Evolutionary conservation across 2,888 invertebrate genomes (phyloP).

Genomic region (Agrochola lychnidis): DNA sequence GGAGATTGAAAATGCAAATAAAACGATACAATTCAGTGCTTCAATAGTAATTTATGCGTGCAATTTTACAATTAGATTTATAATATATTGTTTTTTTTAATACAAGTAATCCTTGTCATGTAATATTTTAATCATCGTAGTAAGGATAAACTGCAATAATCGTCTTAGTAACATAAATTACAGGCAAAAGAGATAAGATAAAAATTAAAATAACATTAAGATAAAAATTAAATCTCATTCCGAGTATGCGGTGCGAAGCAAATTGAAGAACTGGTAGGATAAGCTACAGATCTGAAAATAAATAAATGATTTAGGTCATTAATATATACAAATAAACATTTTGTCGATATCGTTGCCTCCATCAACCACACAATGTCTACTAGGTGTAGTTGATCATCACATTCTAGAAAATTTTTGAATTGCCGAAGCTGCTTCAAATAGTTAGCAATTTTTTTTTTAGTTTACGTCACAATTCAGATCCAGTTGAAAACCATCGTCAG

Average conservation of each 20-base stretch:
- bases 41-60: background rate
- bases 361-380: background rate
- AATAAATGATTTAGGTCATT: background rate
- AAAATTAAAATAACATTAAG: background rate
- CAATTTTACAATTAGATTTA: background rate
- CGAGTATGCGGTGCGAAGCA: conserved; percentile 78
- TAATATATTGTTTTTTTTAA: too few relatives aligned
- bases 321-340: too few relatives aligned
- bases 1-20: background rate
- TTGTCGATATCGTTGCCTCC: background rate
- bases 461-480: too few relatives aligned
- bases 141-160: too few relatives aligned
- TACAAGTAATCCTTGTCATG: background rate
- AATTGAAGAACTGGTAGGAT: conserved; percentile 84
- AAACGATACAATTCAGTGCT: background rate
- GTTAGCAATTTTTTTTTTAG: too few relatives aligned
- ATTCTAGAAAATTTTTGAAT: background rate
- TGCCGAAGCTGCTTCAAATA: background rate
- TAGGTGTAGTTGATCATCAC: background rate
- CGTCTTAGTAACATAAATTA: background rate
- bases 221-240: conserved; percentile 45
- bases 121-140: too few relatives aligned
- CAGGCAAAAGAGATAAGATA: background rate
- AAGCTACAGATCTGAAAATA: conserved; percentile 84
- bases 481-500: too few relatives aligned